Evolutionary conservation across 2,797 vertebrate species (phyloP), one percentile per base, ranked within the genome.

Genomic region (Halcyon badia): DNA sequence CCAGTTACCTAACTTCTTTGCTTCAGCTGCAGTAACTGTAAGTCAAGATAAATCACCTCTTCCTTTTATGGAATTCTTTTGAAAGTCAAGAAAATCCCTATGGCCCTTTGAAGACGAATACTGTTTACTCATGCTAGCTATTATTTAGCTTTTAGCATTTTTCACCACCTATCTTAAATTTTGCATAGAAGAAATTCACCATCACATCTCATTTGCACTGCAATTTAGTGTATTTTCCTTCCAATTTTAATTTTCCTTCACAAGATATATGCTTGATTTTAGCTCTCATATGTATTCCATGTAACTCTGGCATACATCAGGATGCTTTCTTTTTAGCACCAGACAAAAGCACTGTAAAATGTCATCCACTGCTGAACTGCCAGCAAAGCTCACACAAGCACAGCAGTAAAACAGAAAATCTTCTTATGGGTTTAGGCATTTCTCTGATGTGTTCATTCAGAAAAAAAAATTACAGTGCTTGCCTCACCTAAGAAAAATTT

Each of bases 271-370:
- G 42, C 35, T 84, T 28, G 62, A 4, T 61, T 70, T 89, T 65
- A 95, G 48, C 35, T 92, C 7, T 69, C 81, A 26, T 1, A 88
- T 44, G 11, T 35, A 87, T 71, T 85, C n/a, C 52, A 69, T 26
- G 22, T 62, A 83, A 84, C 20, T 88, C 6, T 60, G 54, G 28
- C 73, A 83, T 48, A 72, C 52, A 86, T 58, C 14, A 62, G 54
- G 94, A 87, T 60, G 19, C 10, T 16, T 56, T 64, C 46, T 72
- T 42, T 76, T 83, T 64, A 92, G 54, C 54, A 76, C 17, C 58
- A 88, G 64, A 85, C 35, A 86, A 87, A 94, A 84, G 21, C 60
- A 80, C 46, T 60, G 33, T 21, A 92, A 90, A 95, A 85, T 33
- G 37, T 48, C 42, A 62, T 48, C 3, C 2, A 11, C 52, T 68